phyloP scores from a whole-genome alignment of 2,888 invertebrate genomes.

The Ceraclea dissimilis region DNA sequence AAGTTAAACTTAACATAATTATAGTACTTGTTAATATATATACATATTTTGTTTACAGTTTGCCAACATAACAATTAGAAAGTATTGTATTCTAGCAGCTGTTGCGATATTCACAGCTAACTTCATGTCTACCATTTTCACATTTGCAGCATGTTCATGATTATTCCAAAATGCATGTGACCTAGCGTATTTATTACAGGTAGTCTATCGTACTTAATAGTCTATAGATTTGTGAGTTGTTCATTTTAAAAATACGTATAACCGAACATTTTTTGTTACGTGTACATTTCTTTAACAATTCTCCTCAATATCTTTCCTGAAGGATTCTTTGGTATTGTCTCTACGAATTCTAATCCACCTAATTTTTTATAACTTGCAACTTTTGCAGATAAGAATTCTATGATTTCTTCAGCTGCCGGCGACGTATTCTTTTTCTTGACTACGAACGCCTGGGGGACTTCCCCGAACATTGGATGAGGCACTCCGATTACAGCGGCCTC shows the following conservation, averaged over 20 bases:
- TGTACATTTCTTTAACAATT: constrained; percentile 40
- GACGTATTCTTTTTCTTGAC: constrained; percentile 39
- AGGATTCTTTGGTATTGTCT: constrained; percentile 65
- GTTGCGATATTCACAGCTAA: too few species aligned
- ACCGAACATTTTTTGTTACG: constrained; percentile 11
- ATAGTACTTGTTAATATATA: not conserved
- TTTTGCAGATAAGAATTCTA: constrained; percentile 56
- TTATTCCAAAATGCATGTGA: too few species aligned
- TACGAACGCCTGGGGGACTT: constrained; percentile 62
- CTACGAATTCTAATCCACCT: constrained; percentile 59
- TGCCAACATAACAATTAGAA: too few species aligned
- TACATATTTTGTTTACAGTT: too few species aligned
- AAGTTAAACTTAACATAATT: not conserved
- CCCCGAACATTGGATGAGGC: constrained; percentile 53
- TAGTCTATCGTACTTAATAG: too few species aligned
- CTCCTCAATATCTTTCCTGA: constrained; percentile 73
- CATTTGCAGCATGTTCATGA: too few species aligned
- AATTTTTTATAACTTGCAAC: constrained; percentile 73
- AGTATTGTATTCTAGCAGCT: too few species aligned
- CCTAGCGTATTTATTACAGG: too few species aligned
- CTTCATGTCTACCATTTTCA: too few species aligned
- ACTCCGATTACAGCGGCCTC: constrained; percentile 74
- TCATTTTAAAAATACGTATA: not conserved
- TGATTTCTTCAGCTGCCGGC: constrained; percentile 49
- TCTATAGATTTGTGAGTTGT: not conserved